Evolutionary conservation across 2,113 vertebrate species (phyloP), one percentile per base, ranked within the genome.

Genomic region (Seriola aureovittata): DNA sequence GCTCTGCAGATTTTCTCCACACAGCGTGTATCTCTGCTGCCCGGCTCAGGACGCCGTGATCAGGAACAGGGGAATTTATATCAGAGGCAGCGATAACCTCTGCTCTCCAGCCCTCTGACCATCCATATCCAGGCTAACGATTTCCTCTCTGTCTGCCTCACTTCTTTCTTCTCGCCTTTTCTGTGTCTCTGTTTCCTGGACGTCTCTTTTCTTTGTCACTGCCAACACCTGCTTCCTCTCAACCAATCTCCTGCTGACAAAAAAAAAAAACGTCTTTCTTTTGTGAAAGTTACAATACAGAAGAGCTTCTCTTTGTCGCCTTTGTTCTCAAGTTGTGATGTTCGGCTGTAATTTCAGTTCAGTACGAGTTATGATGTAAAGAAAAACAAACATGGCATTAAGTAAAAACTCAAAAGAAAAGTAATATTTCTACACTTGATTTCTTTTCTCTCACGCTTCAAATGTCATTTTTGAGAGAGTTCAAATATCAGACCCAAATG

Each of bases 81-180:
- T 40, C 60, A 5, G 11, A 66, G 50, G 66, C 40, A 34, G 40
- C 16, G 75, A 84, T 82, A 86, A 79, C 78, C 68, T 80, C 78
- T 80, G 77, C 66, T 83, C 77, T 68, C 34, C 75, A 32, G 36
- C 79, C 72, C 68, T 50, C 63, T 83, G 73, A 0, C 65, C 60
- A 78, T 81, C 78, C 46, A 54, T 34, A 80, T 55, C 67, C 54
- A 38, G 13, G 1, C 44, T 72, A 59, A 48, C 40, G 3, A 76
- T 32, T 68, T 55, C 40, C 46, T 67, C 55, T 48, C 80, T 1
- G 48, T 71, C 55, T 44, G 13, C 8, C 46, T 3, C 55, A 0
- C 1, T 64, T 55, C 13, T 67, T 63, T 50, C 17, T 65, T 1
- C 38, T 70, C 6, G 4, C 83, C 54, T 57, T 54, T 25, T 8